Evolutionary conservation across 2,797 vertebrate species (phyloP), one percentile per base, ranked within the genome.

Genomic region (Mormyrops boulengeri): DNA sequence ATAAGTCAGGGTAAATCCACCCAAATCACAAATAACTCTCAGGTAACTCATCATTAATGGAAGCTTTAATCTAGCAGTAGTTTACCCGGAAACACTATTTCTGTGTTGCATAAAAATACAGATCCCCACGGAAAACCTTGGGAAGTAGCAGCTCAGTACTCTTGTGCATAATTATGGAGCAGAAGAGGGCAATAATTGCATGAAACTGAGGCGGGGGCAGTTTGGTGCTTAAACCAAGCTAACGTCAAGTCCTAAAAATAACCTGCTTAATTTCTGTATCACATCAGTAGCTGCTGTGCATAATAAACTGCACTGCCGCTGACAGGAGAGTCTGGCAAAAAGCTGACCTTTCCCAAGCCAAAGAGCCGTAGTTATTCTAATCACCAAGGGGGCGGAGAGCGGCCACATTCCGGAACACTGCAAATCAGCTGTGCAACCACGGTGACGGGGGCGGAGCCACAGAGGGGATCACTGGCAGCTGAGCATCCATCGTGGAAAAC

Each of bases 1-100:
- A 41, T 9, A 82, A 26, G 53, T 87, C 6, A 69, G 62, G 34
- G 30, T 86, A 49, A 88, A 85, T 19, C 88, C 80, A 41, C 85
- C 69, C 88, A 85, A 89, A 90, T 90, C 92, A 90, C 91, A 91
- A 89, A 91, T 85, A 91, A 91, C 90, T 34, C 90, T 90, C 90
- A 69, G 91, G 88, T 57, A 89, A 91, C 91, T 87, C 17, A 47
- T 85, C 73, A 73, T 88, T 88, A 55, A 69, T 50, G 34, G 80
- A 88, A 22, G 50, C 85, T 55, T 66, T 52, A 7, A 22, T 84
- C 41, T 22, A 44, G n/a, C 41, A 44, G 80, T 41, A 49, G 41
- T 3, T 7, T 41, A 26, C 4, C 22, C 0, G 1, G 57, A 62
- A 62, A 62, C 57, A 62, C n/a, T 9, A 62, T 60, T n/a, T 60